phyloP scores from a whole-genome alignment of 2,113 vertebrate species.

The Ovibos moschatus region DNA sequence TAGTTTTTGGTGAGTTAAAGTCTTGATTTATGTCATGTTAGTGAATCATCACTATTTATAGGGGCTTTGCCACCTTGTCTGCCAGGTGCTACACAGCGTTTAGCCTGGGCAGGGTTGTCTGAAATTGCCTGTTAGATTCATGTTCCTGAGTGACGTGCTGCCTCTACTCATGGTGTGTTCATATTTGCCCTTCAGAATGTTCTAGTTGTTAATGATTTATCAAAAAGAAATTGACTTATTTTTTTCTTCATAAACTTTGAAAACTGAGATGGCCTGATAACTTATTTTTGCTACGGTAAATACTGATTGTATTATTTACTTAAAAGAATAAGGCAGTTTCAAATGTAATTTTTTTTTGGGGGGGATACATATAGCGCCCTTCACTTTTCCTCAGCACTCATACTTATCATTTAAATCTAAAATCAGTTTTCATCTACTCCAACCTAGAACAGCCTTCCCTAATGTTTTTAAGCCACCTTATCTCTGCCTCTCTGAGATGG shows the following conservation, averaged over 20 bases:
- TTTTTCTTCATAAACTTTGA: constrained; percentile 51
- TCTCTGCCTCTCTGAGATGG: neutral
- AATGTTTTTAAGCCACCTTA: neutral
- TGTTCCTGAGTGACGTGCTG: neutral
- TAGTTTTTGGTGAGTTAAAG: neutral
- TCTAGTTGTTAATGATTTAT: constrained; percentile 19
- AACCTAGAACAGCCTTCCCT: neutral
- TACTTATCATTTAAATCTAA: neutral
- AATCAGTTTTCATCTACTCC: neutral
- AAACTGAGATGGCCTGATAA: constrained; percentile 1
- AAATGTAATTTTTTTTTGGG: neutral
- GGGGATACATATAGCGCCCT: neutral
- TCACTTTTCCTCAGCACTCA: neutral
- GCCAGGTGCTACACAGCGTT: constrained; percentile 26
- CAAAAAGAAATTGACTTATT: constrained; percentile 42
- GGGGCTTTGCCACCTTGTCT: constrained; percentile 29
- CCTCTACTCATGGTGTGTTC: neutral
- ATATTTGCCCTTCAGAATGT: neutral
- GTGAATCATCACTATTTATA: constrained; percentile 60
- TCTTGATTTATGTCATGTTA: constrained; percentile 43
- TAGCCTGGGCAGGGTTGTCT: neutral
- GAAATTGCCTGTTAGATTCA: neutral
- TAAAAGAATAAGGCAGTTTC: neutral
- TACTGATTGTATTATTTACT: constrained; percentile 5
- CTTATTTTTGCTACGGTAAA: constrained; percentile 28